Percentiles rank a stretch among this genome's conserved stretches.
Evolutionary conservation across 2,888 invertebrate genomes (phyloP).

Genomic region (Physocephala rufipes): DNA sequence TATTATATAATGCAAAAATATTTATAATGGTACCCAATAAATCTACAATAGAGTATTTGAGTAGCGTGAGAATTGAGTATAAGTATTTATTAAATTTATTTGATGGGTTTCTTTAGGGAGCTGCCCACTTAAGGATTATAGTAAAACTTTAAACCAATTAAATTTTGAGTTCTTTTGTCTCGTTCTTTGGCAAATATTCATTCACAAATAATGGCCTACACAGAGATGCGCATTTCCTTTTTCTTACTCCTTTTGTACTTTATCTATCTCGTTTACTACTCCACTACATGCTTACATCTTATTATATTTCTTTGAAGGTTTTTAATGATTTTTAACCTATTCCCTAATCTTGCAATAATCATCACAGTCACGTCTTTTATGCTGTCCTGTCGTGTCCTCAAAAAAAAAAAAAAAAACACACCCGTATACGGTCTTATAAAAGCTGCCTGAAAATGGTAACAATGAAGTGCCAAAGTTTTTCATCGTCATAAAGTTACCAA

Average conservation of each 20-base stretch:
- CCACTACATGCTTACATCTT: neutral
- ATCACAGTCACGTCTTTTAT: conserved; percentile 57
- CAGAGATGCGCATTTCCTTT: conserved; percentile 53
- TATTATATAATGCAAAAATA: no score
- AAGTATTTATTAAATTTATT: no score
- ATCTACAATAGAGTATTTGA: no score
- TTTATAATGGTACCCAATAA: no score
- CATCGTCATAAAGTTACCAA: conserved; percentile 23
- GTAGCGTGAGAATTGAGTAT: neutral
- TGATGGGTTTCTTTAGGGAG: neutral
- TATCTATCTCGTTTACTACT: neutral
- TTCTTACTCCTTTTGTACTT: neutral
- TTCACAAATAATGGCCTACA: conserved; percentile 56
- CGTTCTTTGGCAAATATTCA: neutral
- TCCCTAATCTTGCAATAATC: conserved; percentile 55
- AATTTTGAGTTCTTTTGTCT: neutral
- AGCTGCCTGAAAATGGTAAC: conserved; percentile 24
- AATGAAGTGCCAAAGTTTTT: conserved; percentile 26
- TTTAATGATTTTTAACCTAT: conserved; percentile 30
- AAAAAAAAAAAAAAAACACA: no score
- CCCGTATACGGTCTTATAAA: conserved; percentile 25
- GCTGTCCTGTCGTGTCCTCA: conserved; percentile 5
- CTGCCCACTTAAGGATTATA: no score
- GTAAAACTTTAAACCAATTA: neutral
- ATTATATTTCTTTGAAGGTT: neutral